Evolutionary conservation across 53 echinoderm and acorn worm species (phyloP).

Genomic region (Holothuria leucospilota): DNA sequence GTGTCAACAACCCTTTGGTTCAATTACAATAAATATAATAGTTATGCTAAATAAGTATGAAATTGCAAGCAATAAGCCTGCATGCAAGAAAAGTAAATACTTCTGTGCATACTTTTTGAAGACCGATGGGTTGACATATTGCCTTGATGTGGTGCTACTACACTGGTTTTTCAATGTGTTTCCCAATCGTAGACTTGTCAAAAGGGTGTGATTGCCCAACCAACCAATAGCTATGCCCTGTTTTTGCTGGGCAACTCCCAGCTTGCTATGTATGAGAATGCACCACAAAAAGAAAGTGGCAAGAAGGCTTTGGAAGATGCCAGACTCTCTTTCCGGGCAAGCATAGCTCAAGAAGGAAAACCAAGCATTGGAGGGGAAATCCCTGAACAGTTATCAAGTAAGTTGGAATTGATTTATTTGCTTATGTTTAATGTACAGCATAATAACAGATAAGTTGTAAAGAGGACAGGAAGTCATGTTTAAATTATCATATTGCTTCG

Average conservation of each 20-base stretch:
- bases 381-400: constrained; percentile 79
- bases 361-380: constrained; percentile 80
- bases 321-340: constrained; percentile 83
- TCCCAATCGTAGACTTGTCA: constrained; percentile 71
- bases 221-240: constrained; percentile 84
- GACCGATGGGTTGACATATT: too few relatives aligned
- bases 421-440: neutral
- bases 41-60: too few relatives aligned
- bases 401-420: neutral
- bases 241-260: constrained; percentile 83
- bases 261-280: constrained; percentile 87
- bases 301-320: constrained; percentile 75
- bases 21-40: too few relatives aligned
- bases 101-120: too few relatives aligned
- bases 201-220: constrained; percentile 91
- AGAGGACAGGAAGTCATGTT: too few relatives aligned
- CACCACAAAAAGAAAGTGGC: constrained; percentile 61
- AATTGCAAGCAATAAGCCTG: too few relatives aligned
- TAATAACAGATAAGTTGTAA: too few relatives aligned
- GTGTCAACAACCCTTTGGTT: too few relatives aligned
- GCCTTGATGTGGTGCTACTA: too few relatives aligned
- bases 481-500: too few relatives aligned
- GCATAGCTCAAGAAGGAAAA: constrained; percentile 90
- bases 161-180: too few relatives aligned
- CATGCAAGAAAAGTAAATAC: too few relatives aligned